A percentile compares a stretch with the other conserved stretches of the same genome.
These are phyloP conservation scores for Halesus radiatus DNA, from an alignment of 1,140 invertebrate genomes.

Conservation along the genomic window DNA sequence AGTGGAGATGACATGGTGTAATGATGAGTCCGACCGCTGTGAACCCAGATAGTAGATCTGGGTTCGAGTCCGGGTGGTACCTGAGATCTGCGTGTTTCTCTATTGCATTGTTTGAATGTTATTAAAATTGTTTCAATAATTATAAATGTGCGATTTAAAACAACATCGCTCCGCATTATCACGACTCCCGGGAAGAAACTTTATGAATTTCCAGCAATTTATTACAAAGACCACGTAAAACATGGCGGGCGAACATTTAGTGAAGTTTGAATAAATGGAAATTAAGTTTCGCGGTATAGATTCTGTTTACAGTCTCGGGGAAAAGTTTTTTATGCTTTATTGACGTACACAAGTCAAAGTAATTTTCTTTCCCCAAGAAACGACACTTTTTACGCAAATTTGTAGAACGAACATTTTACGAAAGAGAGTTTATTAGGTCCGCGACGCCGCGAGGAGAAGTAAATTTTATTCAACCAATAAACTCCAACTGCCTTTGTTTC, in stretches of 20 bases:
- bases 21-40: too few relatives aligned
- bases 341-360: constrained; percentile 33
- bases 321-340: constrained; percentile 24
- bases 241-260: constrained; percentile 21
- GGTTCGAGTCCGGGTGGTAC: too few relatives aligned
- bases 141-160: too few relatives aligned
- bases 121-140: too few relatives aligned
- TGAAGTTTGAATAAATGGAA: constrained; percentile 38
- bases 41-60: too few relatives aligned
- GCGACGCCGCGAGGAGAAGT: too few relatives aligned
- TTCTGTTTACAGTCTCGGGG: constrained; percentile 10
- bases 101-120: too few relatives aligned
- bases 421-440: constrained; percentile 9
- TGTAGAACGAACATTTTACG: constrained; percentile 13
- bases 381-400: constrained; percentile 36
- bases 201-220: constrained; percentile 26
- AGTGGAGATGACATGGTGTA: too few relatives aligned
- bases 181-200: not conserved
- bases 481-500: constrained; percentile 19
- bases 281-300: constrained; percentile 12
- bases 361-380: constrained; percentile 22
- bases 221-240: constrained; percentile 23
- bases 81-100: too few relatives aligned
- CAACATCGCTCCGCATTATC: too few relatives aligned
- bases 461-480: constrained; percentile 28